Base-by-base conservation (phyloP, 2,797 vertebrate species). In the Pagetopsis macropterus region DNA sequence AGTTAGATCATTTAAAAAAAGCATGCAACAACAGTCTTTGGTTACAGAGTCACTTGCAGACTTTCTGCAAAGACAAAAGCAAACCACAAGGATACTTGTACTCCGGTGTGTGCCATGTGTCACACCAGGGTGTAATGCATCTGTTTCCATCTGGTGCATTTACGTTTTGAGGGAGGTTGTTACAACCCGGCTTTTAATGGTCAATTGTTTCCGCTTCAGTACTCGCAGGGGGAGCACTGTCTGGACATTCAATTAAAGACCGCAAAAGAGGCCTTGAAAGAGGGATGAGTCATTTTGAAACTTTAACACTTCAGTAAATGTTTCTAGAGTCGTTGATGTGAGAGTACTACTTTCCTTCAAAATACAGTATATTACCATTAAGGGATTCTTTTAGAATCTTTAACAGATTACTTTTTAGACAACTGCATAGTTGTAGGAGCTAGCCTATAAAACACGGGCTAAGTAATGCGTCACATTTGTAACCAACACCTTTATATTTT, bases 131-230 rank as follows among this genome's bases (percentile, higher is more conserved):
- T 9, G n/a, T n/a, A 23, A 52, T 5, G 4, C 52, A 41, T 19
- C 9, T 31, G 14, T 49, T 8, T 37, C 10, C n/a, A n/a, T 71
- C 13, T 40, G 46, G 27, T 50, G 23, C n/a, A 37, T 33, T 33
- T 9, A 27, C 4, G 5, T 16, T 65, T 56, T 46, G 2, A 72
- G n/a, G 16, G 27, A 57, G 61, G 45, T 9, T 60, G 14, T 9
- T 68, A 71, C 50, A 65, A 23, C 19, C 10, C 27, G 14, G 17
- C 3, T 58, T 57, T 78, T 76, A 75, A 76, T 70, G 48, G 72
- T 65, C 65, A 76, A 82, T 57, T 31, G 55, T 55, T 74, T 59
- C 0, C 0, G 8, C 17, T 1, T 6, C 27, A 44, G 19, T 46
- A 51, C 46, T 17, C 52, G 61, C 57, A 49, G 23, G 50, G 10